Base-by-base conservation (phyloP, 1,140 invertebrate species). In the Scylla paramamosain region DNA sequence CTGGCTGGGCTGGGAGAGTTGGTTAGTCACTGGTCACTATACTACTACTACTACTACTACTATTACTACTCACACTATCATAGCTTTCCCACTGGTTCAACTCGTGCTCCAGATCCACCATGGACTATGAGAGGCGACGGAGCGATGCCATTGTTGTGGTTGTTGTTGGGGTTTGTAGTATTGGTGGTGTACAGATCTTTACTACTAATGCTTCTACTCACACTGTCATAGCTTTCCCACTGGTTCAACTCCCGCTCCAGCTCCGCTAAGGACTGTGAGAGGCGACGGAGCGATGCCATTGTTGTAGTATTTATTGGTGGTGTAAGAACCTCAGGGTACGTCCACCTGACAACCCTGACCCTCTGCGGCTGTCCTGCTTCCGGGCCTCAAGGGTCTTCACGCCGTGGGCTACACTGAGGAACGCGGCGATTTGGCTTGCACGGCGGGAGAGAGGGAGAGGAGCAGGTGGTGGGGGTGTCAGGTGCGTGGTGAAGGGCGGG, bases 231-330 rank as follows among this genome's bases (percentile, higher is more conserved):
- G 87, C 8, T 45, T 16, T 94, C 93, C 93, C 93, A 94, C 39
- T 94, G 93, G 29, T 25, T 77, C 32, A 94, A 82, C 67, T 94
- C 93, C 16, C 93, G 59, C 59, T 94, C 93, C 52, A 94, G 93
- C 32, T 94, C 93, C 12, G 87, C 93, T 31, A 94, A 87, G n/a
- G 93, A 94, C 59, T 94, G 29, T 0, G 93, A 94, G 28, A 94
- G 87, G 20, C 93, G 87, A 28, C 87, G 48, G 16, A 94, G 87
- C 0, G 93, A 94, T 6, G 93, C 59, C 93, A 94, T 94, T 0
- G 67, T 6, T 28, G 52, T 59, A 39, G 39, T 39, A 39, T 20
- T 8, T 39, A 39, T 20, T 8, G 83, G 83, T 84, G 83, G 83
- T 84, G 83, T 10, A 20, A 28, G 83, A 10, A 28, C 28, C 31